Conservation (phyloP, 2,888 invertebrate species). For the Tetheella fluctuosa region DNA sequence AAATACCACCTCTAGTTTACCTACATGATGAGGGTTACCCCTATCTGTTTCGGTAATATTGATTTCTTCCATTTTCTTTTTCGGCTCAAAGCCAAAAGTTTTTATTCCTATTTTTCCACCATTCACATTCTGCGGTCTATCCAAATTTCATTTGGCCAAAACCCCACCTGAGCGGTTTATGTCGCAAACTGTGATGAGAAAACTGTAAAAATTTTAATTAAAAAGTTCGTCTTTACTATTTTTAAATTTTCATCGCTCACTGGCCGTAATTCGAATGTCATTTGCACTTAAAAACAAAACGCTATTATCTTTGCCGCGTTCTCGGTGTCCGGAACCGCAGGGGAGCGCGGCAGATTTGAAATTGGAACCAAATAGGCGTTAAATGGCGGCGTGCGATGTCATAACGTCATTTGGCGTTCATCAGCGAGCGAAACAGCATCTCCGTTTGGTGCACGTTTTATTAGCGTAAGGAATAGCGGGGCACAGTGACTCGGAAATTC, state of each 20-base stretch:
- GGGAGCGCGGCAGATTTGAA: constrained; percentile 83
- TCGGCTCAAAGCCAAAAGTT: constrained; percentile 62
- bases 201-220: constrained; percentile 50
- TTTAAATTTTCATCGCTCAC: constrained; percentile 25
- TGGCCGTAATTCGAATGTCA: constrained; percentile 16
- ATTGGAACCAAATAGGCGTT: constrained; percentile 87
- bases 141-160: constrained; percentile 73
- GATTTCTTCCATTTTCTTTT: constrained; percentile 74
- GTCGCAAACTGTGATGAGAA: constrained; percentile 53
- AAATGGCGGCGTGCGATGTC: constrained; percentile 85
- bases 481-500: constrained; percentile 80
- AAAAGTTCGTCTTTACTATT: constrained; percentile 36
- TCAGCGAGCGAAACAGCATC: constrained; percentile 82
- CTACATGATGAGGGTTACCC: constrained; percentile 32
- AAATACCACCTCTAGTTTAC: background rate
- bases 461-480: constrained; percentile 84
- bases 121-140: constrained; percentile 59
- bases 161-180: constrained; percentile 58
- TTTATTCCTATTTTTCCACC: constrained; percentile 64
- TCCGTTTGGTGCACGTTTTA: constrained; percentile 82
- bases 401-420: constrained; percentile 84
- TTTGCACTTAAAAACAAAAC: constrained; percentile 64
- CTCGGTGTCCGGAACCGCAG: constrained; percentile 76
- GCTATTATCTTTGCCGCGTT: constrained; percentile 75
- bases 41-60: constrained; percentile 62